phyloP scores from a whole-genome alignment of 1,140 invertebrate species.

The Paraescarpia echinospica region DNA sequence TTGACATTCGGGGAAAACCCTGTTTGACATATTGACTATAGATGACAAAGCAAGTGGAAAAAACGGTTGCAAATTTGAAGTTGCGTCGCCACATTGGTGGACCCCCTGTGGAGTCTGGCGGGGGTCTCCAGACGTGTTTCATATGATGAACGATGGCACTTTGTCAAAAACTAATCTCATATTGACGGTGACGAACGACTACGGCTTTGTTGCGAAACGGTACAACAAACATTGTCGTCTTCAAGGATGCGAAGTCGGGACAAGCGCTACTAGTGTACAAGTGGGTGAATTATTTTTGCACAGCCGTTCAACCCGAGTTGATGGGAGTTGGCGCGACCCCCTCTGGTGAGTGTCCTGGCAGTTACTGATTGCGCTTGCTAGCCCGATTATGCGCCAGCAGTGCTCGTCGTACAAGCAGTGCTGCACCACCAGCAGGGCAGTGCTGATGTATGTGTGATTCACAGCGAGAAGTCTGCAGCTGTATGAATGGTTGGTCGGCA shows the following conservation, averaged over 20 bases:
- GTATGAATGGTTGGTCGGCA: not conserved
- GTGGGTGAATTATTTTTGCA: not conserved
- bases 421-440: not conserved
- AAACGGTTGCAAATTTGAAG: slow-evolving; percentile 5
- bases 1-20: not conserved
- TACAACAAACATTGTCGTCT: not conserved
- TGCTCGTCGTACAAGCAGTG: not conserved
- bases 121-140: not conserved
- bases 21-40: not conserved
- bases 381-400: not conserved
- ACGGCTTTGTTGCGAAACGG: not conserved
- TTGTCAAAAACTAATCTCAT: slow-evolving; percentile 1
- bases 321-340: not conserved
- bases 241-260: not conserved
- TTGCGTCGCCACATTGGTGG: not conserved
- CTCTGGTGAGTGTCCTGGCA: not conserved
- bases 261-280: not conserved
- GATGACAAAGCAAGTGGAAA: not conserved
- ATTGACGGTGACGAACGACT: slow-evolving; percentile 3
- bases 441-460: not conserved
- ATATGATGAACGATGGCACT: not conserved
- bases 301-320: not conserved
- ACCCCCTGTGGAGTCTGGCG: not conserved
- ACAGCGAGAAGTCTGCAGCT: not conserved
- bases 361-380: not conserved